Conservation (phyloP, 2,888 invertebrate species). For the Pseudococcus viburni region DNA sequence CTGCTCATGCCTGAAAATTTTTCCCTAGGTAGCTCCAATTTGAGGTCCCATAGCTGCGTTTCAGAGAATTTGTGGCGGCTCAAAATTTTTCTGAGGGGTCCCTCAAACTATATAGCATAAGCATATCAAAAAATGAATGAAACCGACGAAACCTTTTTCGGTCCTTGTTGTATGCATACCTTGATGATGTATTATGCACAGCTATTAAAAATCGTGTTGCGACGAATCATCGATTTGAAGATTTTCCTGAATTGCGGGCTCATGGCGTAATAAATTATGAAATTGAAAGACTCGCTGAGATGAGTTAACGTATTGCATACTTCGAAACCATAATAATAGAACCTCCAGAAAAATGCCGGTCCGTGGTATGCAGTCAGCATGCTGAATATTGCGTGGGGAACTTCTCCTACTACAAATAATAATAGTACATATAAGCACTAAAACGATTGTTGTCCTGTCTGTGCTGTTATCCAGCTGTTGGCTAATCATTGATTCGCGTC, state of each 20-base stretch:
- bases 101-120: too few relatives aligned
- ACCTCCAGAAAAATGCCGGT: background rate
- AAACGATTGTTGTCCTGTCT: slow-evolving; percentile 79
- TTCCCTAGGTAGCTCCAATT: too few relatives aligned
- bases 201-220: too few relatives aligned
- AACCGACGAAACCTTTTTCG: too few relatives aligned
- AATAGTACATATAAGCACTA: slow-evolving; percentile 85
- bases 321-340: background rate
- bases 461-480: background rate
- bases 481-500: background rate
- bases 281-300: background rate
- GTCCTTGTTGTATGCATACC: too few relatives aligned
- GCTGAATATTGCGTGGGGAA: slow-evolving; percentile 88
- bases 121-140: too few relatives aligned
- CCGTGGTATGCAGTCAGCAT: slow-evolving; percentile 71
- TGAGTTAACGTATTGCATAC: background rate
- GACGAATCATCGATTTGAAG: background rate
- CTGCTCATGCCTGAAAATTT: too few relatives aligned
- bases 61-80: too few relatives aligned
- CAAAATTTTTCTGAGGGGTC: too few relatives aligned
- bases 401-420: slow-evolving; percentile 73
- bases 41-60: too few relatives aligned
- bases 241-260: background rate
- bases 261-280: background rate
- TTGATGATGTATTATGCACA: too few relatives aligned